These are phyloP conservation scores for Oncorhynchus nerka DNA, from an alignment of 2,113 vertebrate species.

Conservation along the genomic window DNA sequence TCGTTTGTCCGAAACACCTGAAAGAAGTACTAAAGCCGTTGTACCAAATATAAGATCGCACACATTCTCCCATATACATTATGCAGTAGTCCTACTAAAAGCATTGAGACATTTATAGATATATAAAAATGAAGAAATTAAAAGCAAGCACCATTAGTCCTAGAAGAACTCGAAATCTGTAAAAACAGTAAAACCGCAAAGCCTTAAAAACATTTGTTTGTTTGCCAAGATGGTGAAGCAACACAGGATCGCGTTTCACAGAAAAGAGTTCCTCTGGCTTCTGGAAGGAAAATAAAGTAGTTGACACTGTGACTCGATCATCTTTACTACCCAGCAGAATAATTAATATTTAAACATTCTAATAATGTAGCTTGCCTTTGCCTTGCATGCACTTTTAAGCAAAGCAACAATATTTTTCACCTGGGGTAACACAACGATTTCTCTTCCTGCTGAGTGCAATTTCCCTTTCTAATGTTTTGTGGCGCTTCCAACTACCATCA, in stretches of 20 bases:
- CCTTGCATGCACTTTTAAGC: constrained; percentile 97
- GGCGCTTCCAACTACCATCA: constrained; percentile 62
- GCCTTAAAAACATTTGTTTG: constrained; percentile 10
- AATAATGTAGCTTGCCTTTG: constrained; percentile 98
- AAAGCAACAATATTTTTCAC: constrained; percentile 96
- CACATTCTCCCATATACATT: neutral
- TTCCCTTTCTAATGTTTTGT: constrained; percentile 80
- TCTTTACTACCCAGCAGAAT: constrained; percentile 96
- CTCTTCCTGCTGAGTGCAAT: constrained; percentile 78
- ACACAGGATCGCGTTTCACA: constrained; percentile 41
- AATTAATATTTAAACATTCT: constrained; percentile 99
- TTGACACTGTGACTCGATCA: constrained; percentile 93
- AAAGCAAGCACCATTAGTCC: constrained; percentile 19
- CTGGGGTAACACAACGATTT: constrained; percentile 83
- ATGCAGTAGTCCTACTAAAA: neutral
- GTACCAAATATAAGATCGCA: neutral
- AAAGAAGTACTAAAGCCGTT: neutral
- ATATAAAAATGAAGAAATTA: constrained; percentile 14
- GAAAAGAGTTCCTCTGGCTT: constrained; percentile 77
- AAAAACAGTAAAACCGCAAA: neutral
- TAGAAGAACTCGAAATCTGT: constrained; percentile 7
- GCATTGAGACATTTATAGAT: constrained; percentile 8
- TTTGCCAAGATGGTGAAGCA: constrained; percentile 22
- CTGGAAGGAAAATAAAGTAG: constrained; percentile 83
- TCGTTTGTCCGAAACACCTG: constrained; percentile 20